Base-by-base conservation (phyloP, 2,797 vertebrate species). In the Myoxocephalus aenaeus region DNA sequence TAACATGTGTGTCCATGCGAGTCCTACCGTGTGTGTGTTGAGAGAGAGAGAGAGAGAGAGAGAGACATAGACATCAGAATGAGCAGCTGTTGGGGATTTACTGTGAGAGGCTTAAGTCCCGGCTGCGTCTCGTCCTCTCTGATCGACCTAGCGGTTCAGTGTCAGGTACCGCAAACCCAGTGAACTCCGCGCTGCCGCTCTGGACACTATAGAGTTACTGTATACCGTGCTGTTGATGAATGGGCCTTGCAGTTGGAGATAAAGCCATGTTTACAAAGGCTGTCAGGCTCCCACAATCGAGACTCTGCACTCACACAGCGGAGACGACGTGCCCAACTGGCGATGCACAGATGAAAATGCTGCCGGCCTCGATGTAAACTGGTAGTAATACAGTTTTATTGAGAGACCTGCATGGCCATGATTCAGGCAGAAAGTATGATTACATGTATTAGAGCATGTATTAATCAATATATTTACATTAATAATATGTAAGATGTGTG, bases 41-140 rank as follows among this genome's bases (percentile, higher is more conserved):
- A 72, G 82, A 88, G 81, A 71, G 90, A 88, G 79, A 87, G 79
- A 88, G 87, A 87, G n/a, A 75, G 70, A 56, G 53, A 77, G 82
- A 87, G 81, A 75, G 89, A 87, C 78, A 88, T 75, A 88, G 86
- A 88, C 80, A 88, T 90, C 92, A 92, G 90, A 89, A 90, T 68
- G 82, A 87, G 91, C 95, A 95, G 95, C 95, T 95, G 95, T 94
- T 91, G 81, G 84, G 92, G 92, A 94, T 95, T 95, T 94, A 82
- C 84, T 84, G 89, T 77, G 90, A 91, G 92, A 90, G 85, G 92
- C 92, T 95, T 92, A 93, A 91, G 89, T 91, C 92, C 88, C 82
- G 90, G 90, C 91, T 92, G 87, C 81, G 82, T 89, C 87, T 87
- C 63, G 88, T 93, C 92, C 90, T 93, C 85, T 88, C 85, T 92